These are phyloP conservation scores for Frieseomelitta varia DNA, from an alignment of 1,140 invertebrate species.

Conservation along the genomic window DNA sequence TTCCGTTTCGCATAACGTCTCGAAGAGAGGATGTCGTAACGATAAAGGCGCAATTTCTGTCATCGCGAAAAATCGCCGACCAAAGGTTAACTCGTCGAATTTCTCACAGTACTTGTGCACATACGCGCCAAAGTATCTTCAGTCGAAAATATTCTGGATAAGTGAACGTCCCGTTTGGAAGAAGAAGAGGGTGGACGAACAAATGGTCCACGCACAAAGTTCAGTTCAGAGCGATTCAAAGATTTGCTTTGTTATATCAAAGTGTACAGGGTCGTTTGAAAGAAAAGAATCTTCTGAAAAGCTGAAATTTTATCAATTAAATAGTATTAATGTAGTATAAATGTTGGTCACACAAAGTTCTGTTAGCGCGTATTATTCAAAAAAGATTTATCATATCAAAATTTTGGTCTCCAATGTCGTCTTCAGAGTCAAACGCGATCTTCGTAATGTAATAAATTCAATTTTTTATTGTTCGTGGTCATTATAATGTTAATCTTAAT, in stretches of 20 bases:
- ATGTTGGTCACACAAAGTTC: too few relatives aligned
- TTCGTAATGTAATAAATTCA: too few relatives aligned
- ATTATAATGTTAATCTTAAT: not conserved
- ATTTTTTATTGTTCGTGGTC: too few relatives aligned
- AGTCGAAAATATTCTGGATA: not conserved
- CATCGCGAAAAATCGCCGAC: conserved; percentile 7
- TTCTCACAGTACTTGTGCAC: conserved; percentile 13
- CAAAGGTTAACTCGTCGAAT: conserved; percentile 33
- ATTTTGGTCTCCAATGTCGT: too few relatives aligned
- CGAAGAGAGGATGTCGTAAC: conserved; percentile 44
- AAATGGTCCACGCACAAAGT: not conserved
- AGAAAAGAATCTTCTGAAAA: not conserved
- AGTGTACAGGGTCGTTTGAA: not conserved
- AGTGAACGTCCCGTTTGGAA: not conserved
- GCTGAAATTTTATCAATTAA: too few relatives aligned
- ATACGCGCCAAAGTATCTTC: not conserved
- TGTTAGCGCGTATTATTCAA: too few relatives aligned
- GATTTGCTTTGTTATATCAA: not conserved
- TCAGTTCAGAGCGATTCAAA: not conserved
- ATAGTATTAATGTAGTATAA: too few relatives aligned
- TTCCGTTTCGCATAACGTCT: conserved; percentile 34
- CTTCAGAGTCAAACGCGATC: too few relatives aligned
- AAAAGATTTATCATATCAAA: too few relatives aligned
- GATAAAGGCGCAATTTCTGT: conserved; percentile 14
- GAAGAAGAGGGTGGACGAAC: not conserved